Percentiles rank a stretch among this genome's conserved stretches.
These are phyloP conservation scores for Ictalurus furcatus DNA, from an alignment of 2,113 vertebrate species.

Conservation along the genomic window DNA sequence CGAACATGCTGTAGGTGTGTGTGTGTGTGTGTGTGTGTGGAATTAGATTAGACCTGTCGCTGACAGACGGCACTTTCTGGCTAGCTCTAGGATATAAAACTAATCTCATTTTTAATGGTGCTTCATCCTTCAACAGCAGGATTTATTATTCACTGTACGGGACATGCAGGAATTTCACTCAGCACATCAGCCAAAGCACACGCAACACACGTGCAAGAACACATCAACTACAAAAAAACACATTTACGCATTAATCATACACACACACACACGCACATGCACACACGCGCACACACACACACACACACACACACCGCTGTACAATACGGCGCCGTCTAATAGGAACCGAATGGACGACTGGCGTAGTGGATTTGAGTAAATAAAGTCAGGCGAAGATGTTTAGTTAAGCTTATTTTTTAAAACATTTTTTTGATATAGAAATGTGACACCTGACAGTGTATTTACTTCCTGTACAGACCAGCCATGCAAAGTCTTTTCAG, in stretches of 20 bases:
- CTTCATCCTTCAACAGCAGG: conserved; percentile 19
- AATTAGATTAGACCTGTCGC: conserved; percentile 24
- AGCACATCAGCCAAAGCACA: conserved; percentile 10
- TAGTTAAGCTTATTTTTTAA: not conserved
- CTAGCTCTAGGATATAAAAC: conserved; percentile 26
- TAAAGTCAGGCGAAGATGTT: not conserved
- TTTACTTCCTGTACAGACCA: not conserved
- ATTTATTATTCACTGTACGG: conserved; percentile 21
- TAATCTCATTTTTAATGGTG: conserved; percentile 37
- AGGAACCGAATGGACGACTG: not conserved
- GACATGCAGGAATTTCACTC: conserved; percentile 23
- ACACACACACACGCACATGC: not conserved
- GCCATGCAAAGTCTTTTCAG: not conserved
- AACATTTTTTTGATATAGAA: not conserved
- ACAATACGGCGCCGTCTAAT: not conserved
- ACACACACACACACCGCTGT: not conserved
- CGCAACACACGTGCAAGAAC: conserved; percentile 16
- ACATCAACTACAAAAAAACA: not conserved
- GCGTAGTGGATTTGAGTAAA: not conserved
- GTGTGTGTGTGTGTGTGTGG: conserved; percentile 6
- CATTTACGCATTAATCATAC: not conserved
- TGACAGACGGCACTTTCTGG: conserved; percentile 31
- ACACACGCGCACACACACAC: not conserved
- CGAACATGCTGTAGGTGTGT: not conserved
- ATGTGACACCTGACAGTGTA: conserved; percentile 14